A percentile compares a stretch with the other conserved stretches of the same genome.
phyloP scores from a whole-genome alignment of 2,797 vertebrate species.

The Rallus crepitans region DNA sequence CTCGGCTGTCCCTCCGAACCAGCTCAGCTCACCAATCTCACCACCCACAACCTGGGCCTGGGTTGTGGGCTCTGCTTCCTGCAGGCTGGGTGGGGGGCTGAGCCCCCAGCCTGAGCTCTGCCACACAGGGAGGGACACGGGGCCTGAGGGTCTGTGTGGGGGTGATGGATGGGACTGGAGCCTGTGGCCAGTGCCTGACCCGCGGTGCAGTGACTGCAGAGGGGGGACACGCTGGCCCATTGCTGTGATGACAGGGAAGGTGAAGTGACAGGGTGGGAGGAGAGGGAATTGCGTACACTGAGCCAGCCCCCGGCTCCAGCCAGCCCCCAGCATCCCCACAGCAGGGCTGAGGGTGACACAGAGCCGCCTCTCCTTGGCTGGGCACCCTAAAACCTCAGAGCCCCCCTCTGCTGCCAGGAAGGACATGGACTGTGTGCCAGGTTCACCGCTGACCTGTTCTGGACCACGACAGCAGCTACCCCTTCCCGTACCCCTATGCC shows the following conservation, averaged over 20 bases:
- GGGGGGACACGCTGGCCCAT: background rate
- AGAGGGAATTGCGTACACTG: background rate
- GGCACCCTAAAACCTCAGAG: background rate
- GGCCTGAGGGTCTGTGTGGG: too few species aligned
- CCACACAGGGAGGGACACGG: rapidly evolving
- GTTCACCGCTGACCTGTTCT: too few species aligned
- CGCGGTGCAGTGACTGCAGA: too few species aligned
- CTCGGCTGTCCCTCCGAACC: background rate
- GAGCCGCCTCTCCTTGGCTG: too few species aligned
- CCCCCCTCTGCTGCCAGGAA: too few species aligned
- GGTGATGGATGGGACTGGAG: too few species aligned
- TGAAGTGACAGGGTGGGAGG: background rate
- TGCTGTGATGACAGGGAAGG: background rate
- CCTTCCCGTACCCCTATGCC: too few species aligned
- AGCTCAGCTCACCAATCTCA: background rate
- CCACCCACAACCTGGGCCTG: background rate
- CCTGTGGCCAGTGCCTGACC: background rate
- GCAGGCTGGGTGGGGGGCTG: background rate
- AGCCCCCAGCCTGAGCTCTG: rapidly evolving
- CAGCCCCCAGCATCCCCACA: background rate
- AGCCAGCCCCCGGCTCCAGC: too few species aligned
- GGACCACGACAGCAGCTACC: background rate
- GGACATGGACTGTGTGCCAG: rapidly evolving
- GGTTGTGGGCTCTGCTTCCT: background rate
- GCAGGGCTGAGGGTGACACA: background rate